phyloP scores from a whole-genome alignment of 1,140 invertebrate species.

The Ctenoplectra terminalis region DNA sequence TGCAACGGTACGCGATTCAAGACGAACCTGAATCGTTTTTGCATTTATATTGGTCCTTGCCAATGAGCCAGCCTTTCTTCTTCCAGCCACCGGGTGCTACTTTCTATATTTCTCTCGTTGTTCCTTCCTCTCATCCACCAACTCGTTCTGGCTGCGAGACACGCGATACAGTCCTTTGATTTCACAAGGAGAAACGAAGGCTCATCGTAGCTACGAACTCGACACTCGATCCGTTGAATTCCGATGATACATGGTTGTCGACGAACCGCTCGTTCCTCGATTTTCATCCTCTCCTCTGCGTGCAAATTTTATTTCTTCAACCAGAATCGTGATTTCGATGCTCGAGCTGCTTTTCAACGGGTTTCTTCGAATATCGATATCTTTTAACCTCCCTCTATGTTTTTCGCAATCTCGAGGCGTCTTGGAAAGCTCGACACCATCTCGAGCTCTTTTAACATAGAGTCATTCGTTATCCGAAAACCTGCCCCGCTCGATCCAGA shows the following conservation, averaged over 20 bases:
- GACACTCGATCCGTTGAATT: background rate
- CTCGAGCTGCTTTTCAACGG: too few relatives aligned
- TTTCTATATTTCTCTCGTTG: background rate
- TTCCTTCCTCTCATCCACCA: too few relatives aligned
- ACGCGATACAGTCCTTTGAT: slow-evolving; percentile 25
- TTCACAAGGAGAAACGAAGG: slow-evolving; percentile 3
- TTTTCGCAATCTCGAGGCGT: background rate
- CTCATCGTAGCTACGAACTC: background rate
- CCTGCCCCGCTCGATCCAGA: background rate
- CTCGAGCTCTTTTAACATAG: background rate
- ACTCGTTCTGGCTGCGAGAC: background rate
- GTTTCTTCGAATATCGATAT: too few relatives aligned
- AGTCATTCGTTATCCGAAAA: background rate
- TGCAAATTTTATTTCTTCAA: too few relatives aligned
- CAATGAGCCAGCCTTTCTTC: slow-evolving; percentile 31
- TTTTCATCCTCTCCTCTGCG: background rate
- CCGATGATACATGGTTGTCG: background rate
- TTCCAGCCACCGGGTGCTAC: background rate
- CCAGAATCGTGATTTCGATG: too few relatives aligned
- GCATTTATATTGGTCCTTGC: slow-evolving; percentile 72
- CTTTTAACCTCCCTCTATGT: too few relatives aligned
- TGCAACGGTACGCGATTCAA: too few relatives aligned
- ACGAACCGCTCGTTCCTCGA: background rate
- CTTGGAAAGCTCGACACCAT: background rate
- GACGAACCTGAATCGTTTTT: slow-evolving; percentile 61